phyloP scores from a whole-genome alignment of 2,888 invertebrate genomes.

The Sphaerophoria taeniata region DNA sequence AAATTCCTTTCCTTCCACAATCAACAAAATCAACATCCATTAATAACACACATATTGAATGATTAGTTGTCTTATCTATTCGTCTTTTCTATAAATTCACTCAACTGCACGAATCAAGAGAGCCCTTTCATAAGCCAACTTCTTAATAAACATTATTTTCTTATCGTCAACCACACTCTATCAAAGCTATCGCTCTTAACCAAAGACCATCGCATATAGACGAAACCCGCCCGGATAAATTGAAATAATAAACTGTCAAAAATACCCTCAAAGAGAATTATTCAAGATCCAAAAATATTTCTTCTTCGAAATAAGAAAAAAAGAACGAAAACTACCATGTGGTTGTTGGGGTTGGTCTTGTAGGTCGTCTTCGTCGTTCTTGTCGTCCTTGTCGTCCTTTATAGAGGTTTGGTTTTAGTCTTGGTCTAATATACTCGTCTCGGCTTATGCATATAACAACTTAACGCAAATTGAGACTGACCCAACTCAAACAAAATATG shows the following conservation, averaged over 20 bases:
- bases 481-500: constrained; percentile 8
- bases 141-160: neutral
- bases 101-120: neutral
- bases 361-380: neutral
- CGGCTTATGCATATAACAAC: constrained; percentile 15
- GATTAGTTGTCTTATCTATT: no score
- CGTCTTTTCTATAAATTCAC: neutral
- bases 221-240: constrained; percentile 4
- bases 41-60: no score
- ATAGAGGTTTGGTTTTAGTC: neutral
- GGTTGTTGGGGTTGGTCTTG: neutral
- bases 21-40: no score
- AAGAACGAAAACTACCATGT: no score
- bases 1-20: no score
- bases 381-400: neutral
- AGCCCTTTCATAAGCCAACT: neutral
- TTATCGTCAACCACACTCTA: constrained; percentile 23
- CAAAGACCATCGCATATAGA: neutral
- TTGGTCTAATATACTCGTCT: neutral
- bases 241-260: constrained; percentile 53
- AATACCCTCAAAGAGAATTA: constrained; percentile 46
- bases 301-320: no score
- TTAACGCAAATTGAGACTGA: constrained; percentile 15
- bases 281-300: constrained; percentile 20
- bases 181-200: constrained; percentile 37